These are phyloP conservation scores for Temnothorax rugatulus DNA, from an alignment of 2,888 invertebrate genomes.

Conservation along the genomic window DNA sequence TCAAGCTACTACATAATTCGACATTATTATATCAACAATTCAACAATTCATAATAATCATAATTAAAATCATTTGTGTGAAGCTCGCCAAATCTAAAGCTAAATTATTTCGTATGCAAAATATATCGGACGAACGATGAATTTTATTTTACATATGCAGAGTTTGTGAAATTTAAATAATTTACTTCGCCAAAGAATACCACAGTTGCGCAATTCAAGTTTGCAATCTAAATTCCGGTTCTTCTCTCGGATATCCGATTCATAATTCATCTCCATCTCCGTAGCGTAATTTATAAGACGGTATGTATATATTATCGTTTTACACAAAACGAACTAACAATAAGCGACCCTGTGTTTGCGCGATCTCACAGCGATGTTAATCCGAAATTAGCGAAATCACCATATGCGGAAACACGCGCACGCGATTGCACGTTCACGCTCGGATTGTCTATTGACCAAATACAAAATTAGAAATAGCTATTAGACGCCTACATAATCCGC, in stretches of 20 bases:
- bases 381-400: constrained; percentile 38
- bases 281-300: constrained; percentile 28
- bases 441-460: not conserved
- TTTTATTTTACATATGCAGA: constrained; percentile 12
- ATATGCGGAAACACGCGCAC: constrained; percentile 26
- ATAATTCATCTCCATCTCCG: constrained; percentile 36
- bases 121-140: not conserved
- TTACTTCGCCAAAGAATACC: constrained; percentile 11
- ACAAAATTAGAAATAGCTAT: constrained; percentile 14
- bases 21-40: constrained; percentile 12
- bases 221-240: constrained; percentile 34
- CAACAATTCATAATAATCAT: not conserved
- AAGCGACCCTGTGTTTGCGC: constrained; percentile 6
- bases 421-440: constrained; percentile 9
- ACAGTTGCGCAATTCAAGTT: constrained; percentile 12
- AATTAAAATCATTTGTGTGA: not conserved
- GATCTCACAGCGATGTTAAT: constrained; percentile 36
- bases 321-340: constrained; percentile 25
- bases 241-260: constrained; percentile 35
- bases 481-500: not conserved
- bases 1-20: constrained; percentile 10
- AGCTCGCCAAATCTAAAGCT: not conserved
- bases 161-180: constrained; percentile 28
- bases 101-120: constrained; percentile 7
- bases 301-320: constrained; percentile 30